Evolutionary conservation across 1,140 invertebrate genomes (phyloP), one percentile per base, ranked within the genome.

Genomic region (Heliothis subflexa): DNA sequence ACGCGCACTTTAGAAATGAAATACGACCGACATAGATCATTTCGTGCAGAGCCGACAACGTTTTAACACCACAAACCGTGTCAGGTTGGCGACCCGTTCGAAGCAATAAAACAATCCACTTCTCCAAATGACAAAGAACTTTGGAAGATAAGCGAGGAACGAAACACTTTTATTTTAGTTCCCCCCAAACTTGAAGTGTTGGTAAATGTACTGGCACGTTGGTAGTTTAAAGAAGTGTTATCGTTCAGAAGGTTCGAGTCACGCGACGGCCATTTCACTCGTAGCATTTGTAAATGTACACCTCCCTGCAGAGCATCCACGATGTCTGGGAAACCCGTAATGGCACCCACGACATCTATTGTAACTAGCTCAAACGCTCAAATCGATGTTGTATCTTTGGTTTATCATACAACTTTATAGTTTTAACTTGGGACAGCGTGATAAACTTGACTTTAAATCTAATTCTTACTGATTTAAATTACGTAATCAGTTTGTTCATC

Each of bases 171-270:
- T 71, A 71, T 71, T 71, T 71, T 40, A 50, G 49, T 71, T 25
- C 21, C 49, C 25, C 49, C 71, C 25, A 73, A 73, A 73, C 52
- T 73, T 73, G 28, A 57, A 59, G 71, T 73, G 71, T 73, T 45
- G 71, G 71, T 73, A 73, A 73, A 73, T 73, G 52, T 73, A 73
- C 33, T 55, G 52, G 71, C 55, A 73, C 71, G 71, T 73, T 73
- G 45, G 52, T 57, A 57, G 33, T 57, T 57, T 57, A 73, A 73
- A 73, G 71, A 73, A 73, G 54, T 73, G 71, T 73, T 73, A 73
- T 73, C 71, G 71, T 59, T 73, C 71, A 59, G 54, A 13, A 40
- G 50, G 71, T 59, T 73, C 28, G 28, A 73, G 71, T 73, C 71
- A 73, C 71, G 71, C 71, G 71, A 73, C 33, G 50, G 33, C 55